phyloP scores from a whole-genome alignment of 2,888 invertebrate genomes.

The Ectemnius cavifrons region DNA sequence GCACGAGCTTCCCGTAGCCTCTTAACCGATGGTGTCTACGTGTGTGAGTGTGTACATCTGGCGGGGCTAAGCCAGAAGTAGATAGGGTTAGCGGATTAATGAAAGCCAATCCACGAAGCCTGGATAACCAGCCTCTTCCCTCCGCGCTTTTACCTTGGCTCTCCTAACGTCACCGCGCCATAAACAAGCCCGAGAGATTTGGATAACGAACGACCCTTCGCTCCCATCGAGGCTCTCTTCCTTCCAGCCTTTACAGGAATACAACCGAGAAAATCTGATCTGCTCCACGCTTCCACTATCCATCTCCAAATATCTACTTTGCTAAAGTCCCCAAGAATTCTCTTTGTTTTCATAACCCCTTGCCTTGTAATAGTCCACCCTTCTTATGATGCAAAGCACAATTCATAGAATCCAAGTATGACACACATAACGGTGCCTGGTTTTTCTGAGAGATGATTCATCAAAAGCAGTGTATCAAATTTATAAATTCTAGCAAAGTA shows the following conservation, averaged over 20 bases:
- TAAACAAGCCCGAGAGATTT: constrained; percentile 71
- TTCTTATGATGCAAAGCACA: no score
- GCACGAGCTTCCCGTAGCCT: constrained; percentile 1
- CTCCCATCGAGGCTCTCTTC: constrained; percentile 36
- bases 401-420: no score
- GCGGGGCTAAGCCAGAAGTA: constrained; percentile 46
- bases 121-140: constrained; percentile 32
- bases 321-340: no score
- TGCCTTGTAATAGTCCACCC: no score
- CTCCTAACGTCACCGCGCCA: constrained; percentile 68
- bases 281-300: not conserved
- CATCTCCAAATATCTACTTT: no score
- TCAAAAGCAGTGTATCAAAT: no score
- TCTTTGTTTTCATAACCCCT: no score
- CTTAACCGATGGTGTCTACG: not conserved
- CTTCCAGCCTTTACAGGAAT: constrained; percentile 17
- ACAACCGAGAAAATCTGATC: constrained; percentile 1
- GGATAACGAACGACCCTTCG: constrained; percentile 62
- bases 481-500: no score
- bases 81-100: constrained; percentile 76
- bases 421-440: no score
- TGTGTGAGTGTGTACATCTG: constrained; percentile 18
- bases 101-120: constrained; percentile 75
- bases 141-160: constrained; percentile 39
- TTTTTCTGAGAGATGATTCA: no score